Evolutionary conservation across 2,888 invertebrate genomes (phyloP).

Genomic region (Oithona nana): DNA sequence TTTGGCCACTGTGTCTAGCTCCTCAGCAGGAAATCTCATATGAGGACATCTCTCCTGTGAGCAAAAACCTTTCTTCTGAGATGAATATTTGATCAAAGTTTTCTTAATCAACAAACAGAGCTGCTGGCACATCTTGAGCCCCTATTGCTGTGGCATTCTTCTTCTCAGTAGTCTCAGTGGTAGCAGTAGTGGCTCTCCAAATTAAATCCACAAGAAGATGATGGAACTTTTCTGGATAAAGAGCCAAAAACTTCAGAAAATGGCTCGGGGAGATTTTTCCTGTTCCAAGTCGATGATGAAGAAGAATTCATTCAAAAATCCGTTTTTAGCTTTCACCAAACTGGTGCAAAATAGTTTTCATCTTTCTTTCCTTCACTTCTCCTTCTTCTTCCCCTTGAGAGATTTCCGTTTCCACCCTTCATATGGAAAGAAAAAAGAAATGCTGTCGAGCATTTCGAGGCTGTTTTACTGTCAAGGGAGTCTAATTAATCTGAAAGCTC

Average conservation of each 20-base stretch:
- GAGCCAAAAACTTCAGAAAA: not conserved
- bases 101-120: not conserved
- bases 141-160: not conserved
- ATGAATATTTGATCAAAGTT: not conserved
- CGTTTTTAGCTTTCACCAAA: no score
- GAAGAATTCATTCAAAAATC: no score
- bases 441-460: not conserved
- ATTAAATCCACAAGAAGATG: not conserved
- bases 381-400: not conserved
- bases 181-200: no score
- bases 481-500: constrained; percentile 11
- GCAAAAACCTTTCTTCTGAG: not conserved
- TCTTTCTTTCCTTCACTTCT: no score
- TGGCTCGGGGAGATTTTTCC: no score
- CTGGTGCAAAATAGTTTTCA: no score
- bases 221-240: not conserved
- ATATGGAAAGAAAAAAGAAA: not conserved
- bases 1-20: not conserved
- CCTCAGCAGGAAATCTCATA: not conserved
- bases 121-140: not conserved
- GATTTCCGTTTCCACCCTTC: not conserved
- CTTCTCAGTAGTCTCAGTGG: not conserved
- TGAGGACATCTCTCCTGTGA: not conserved
- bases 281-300: no score
- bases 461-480: not conserved